Base-by-base conservation (phyloP, 2,888 invertebrate genomes). In the Drosophila sordidula region DNA sequence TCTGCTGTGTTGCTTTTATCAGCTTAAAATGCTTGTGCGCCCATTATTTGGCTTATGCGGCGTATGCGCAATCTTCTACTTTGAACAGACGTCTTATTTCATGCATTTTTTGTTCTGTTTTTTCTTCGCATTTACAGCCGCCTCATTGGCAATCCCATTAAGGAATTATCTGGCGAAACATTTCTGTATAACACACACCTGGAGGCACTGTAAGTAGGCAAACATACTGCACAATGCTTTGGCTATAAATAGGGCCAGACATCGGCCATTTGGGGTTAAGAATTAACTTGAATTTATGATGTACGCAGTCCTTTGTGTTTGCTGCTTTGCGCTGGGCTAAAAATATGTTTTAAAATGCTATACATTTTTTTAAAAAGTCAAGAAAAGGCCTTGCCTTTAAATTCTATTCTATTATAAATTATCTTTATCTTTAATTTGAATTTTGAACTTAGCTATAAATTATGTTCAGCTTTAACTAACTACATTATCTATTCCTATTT, bases 171-270 rank as follows among this genome's bases (percentile, higher is more conserved):
- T 63, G 88, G 90, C 46, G 89, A 92, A 52, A 89, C 93, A 55
- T 94, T 94, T 85, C 74, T 82, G 29, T 83, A 92, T 12, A 86
- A 92, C 67, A 82, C 71, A 56, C 91, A 92, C 75, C 89, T 94
- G 73, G 92, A 93, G 57, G 93, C 93, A 78, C 89, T 94, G 94
- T 94, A 91, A 93, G 93, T 93, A 54, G 56, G 4, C 46, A 36
- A 49, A 39, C 16, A 42, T 2, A 44, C 44, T 9, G n/a, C 39
- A 32, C 25, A 63, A 50, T 41, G 46, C 49, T 44, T 44, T 4
- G 18, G 34, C 44, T 26, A 16, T 32, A 59, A 51, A 47, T 41
- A 18, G 38, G 62, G 26, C n/a, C 55, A 56, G 56, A 4, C 22
- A 22, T 71, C n/a, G 12, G 36, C 6, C 51, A 12, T 41, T 68